Conservation (phyloP, 2,888 invertebrate genomes). For the Drosophila quinaria region DNA sequence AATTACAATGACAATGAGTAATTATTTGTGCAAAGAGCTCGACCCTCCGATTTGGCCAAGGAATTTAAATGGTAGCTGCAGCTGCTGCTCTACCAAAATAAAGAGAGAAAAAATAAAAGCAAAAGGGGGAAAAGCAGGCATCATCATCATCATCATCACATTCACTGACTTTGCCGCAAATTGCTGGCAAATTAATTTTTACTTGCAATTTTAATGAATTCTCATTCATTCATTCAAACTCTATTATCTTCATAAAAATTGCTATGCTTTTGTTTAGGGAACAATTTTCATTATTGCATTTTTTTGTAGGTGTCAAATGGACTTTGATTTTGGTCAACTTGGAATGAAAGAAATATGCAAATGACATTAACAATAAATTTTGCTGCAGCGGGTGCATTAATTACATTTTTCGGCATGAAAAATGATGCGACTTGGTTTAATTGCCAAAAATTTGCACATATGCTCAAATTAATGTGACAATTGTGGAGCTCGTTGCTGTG, state of each 20-base stretch:
- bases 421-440: slow-evolving; percentile 63
- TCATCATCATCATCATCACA: slow-evolving; percentile 3
- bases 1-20: slow-evolving; percentile 82
- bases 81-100: slow-evolving; percentile 43
- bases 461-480: slow-evolving; percentile 73
- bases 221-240: not conserved
- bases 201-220: slow-evolving; percentile 58
- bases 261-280: slow-evolving; percentile 57
- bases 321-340: slow-evolving; percentile 23
- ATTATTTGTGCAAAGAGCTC: slow-evolving; percentile 74
- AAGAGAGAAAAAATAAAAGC: not conserved
- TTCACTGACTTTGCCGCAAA: slow-evolving; percentile 43
- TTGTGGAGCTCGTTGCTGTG: slow-evolving; percentile 48
- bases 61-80: slow-evolving; percentile 73
- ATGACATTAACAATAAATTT: slow-evolving; percentile 49
- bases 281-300: slow-evolving; percentile 54
- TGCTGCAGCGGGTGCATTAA: slow-evolving; percentile 51
- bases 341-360: slow-evolving; percentile 44
- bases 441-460: slow-evolving; percentile 77
- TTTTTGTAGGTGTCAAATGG: slow-evolving; percentile 35
- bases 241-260: not conserved
- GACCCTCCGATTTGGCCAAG: slow-evolving; percentile 32
- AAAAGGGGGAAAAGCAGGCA: not conserved
- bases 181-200: slow-evolving; percentile 68
- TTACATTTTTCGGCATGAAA: slow-evolving; percentile 65